These are phyloP conservation scores for Erpobdella octoculata DNA, from an alignment of 2,888 invertebrate genomes.

Conservation along the genomic window DNA sequence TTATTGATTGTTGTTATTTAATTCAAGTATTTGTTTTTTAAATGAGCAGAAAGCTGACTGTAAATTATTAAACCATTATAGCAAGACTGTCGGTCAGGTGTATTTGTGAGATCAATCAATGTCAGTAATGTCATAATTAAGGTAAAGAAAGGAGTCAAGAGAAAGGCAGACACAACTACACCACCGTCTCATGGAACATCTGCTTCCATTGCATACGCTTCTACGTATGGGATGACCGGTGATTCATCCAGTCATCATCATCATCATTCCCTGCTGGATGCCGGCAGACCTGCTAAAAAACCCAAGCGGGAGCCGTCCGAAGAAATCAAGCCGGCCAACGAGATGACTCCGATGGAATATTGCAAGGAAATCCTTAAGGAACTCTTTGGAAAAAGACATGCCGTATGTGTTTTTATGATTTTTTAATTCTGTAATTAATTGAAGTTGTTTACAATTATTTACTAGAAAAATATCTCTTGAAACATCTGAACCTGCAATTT, in stretches of 20 bases:
- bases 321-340: constrained; percentile 5
- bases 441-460: neutral
- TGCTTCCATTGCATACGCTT: neutral
- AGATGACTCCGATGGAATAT: constrained; percentile 46
- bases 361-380: constrained; percentile 52
- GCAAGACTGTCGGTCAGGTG: no score
- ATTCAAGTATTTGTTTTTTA: no score
- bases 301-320: constrained; percentile 17
- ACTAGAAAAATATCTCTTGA: no score
- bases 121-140: no score
- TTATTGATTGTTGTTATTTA: no score
- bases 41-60: no score
- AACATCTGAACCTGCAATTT: no score
- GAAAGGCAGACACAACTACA: constrained; percentile 97
- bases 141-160: constrained; percentile 82
- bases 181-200: constrained; percentile 52
- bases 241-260: neutral
- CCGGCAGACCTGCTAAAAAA: constrained; percentile 3
- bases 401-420: constrained; percentile 42
- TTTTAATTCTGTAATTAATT: no score
- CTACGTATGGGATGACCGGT: neutral
- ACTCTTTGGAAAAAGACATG: constrained; percentile 53
- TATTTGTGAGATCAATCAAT: no score
- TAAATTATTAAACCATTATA: no score
- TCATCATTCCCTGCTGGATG: constrained; percentile 2